Percentiles rank a stretch among this genome's conserved stretches.
Conservation (phyloP, 2,113 vertebrate species). For the Empidonax alnorum region DNA sequence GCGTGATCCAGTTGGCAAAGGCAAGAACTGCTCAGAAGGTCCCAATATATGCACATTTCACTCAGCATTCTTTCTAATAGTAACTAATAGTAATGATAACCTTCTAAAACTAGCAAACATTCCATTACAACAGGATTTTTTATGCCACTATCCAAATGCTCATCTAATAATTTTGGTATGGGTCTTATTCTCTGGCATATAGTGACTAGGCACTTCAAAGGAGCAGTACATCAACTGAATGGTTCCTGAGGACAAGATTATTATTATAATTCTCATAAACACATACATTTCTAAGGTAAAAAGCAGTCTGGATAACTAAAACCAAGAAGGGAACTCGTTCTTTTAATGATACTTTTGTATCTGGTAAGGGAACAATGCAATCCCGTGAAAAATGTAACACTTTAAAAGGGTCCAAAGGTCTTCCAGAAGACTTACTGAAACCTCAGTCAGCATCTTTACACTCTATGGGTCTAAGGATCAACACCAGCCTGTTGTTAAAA, state of each 20-base stretch:
- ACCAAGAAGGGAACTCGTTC: neutral
- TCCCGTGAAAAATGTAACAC: neutral
- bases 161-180: neutral
- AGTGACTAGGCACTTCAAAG: neutral
- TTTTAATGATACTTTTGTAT: neutral
- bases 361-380: neutral
- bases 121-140: neutral
- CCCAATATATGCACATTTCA: neutral
- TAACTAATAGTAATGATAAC: neutral
- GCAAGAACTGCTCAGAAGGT: neutral
- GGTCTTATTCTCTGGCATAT: neutral
- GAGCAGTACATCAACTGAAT: neutral
- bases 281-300: neutral
- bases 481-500: neutral
- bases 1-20: neutral
- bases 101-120: neutral
- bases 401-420: neutral
- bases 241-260: neutral
- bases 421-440: neutral
- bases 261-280: neutral
- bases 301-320: neutral
- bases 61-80: neutral
- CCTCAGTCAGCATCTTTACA: neutral
- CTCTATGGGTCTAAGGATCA: neutral
- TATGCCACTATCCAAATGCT: neutral